Base-by-base conservation (phyloP, 2,888 invertebrate genomes). In the Maniola hyperantus region DNA sequence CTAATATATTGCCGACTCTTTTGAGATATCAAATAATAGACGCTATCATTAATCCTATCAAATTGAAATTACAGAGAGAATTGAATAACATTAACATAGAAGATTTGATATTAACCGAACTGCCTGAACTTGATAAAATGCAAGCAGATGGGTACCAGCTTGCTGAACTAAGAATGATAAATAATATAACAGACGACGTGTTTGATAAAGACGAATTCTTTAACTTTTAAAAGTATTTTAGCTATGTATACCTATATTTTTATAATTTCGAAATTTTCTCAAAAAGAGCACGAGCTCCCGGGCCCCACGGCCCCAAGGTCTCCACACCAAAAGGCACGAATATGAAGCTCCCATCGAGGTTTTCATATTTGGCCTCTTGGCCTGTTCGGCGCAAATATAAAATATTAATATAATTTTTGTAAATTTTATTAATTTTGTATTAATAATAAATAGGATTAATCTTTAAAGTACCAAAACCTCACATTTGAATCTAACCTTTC, bases 1-100 rank as follows among this genome's bases (percentile, higher is more conserved):
- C 97, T 0, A 98, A 98, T 83, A 92, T 97, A 60, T 79, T 97
- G 62, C 97, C 97, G 0, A 98, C 98, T 92, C 87, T 97, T 58
- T 87, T 98, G 68, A 94, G 97, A 64, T 96, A 97, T 81, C 97
- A 97, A 87, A 97, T 97, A 68, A 96, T 97, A 94, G 96, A 97
- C 77, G 96, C 97, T 0, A 81, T 97, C 44, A 97, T 97, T 84
- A 94, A 94, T 53, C 97, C 97, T 0, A 83, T 97, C 2, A 96
- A 94, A 79, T 93, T 94, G 73, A 94, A 95, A 69, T 90, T 97
- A 8, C 96, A 96, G 79, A 94, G 95, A 74, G 95, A 96, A 74
- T 85, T 97, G 53, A 93, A 97, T 79, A 94, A 94, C 75, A 90
- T 97, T 18, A 94, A 97, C 76, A 94, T 97, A 4, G 97, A 97